phyloP scores from a whole-genome alignment of 1,140 invertebrate genomes.

The Penaeus japonicus region DNA sequence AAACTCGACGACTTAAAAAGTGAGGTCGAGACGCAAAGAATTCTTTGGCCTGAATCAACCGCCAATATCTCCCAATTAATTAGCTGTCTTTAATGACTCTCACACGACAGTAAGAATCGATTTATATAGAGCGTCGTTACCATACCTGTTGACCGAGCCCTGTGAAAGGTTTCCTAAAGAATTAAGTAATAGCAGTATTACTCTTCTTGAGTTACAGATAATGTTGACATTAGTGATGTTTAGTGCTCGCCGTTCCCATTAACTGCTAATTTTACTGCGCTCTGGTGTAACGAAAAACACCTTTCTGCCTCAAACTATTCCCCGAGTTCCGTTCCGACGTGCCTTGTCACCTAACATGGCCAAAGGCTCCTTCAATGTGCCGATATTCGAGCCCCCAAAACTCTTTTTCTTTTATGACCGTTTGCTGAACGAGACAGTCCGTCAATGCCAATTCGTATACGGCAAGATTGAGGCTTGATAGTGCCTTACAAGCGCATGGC shows the following conservation, averaged over 20 bases:
- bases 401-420: no score
- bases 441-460: no score
- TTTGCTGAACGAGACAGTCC: no score
- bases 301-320: background rate
- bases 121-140: background rate
- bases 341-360: no score
- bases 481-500: background rate
- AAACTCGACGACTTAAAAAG: background rate
- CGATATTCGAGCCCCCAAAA: no score
- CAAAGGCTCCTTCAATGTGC: no score
- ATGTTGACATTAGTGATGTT: slow-evolving; percentile 43
- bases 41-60: background rate
- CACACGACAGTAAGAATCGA: background rate
- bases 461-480: no score
- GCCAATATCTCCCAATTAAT: slow-evolving; percentile 43
- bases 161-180: slow-evolving; percentile 3
- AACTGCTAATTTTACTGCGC: background rate
- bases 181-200: slow-evolving; percentile 19
- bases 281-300: background rate
- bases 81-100: slow-evolving; percentile 45
- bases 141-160: background rate
- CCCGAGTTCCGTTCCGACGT: no score
- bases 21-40: background rate
- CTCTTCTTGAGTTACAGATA: slow-evolving; percentile 39
- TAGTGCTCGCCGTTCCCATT: slow-evolving; percentile 30